phyloP scores from a whole-genome alignment of 1,140 invertebrate genomes.

The Batillaria attramentaria region DNA sequence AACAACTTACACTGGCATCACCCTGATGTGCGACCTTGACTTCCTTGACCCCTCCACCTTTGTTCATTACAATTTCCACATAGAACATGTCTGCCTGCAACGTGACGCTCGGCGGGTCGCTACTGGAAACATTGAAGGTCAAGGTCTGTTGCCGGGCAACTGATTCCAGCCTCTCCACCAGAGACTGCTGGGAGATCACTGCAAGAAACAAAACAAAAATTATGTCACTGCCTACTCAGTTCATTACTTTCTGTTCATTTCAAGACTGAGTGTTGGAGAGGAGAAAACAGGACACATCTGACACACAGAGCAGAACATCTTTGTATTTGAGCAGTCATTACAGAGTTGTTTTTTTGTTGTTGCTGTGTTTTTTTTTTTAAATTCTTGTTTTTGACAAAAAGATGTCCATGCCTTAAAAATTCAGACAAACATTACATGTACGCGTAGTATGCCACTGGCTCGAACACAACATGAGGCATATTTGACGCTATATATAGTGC shows the following conservation, averaged over 20 bases:
- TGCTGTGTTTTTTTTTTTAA: too few species aligned
- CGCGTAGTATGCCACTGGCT: too few species aligned
- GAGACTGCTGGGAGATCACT: constrained; percentile 89
- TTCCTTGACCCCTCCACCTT: constrained; percentile 87
- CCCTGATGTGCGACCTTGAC: constrained; percentile 95
- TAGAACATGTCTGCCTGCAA: constrained; percentile 98
- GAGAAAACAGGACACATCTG: background rate
- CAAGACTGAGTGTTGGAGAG: background rate
- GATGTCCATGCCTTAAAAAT: too few species aligned
- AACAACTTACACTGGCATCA: constrained; percentile 73
- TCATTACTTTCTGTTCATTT: background rate
- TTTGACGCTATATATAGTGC: too few species aligned
- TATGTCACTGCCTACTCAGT: background rate
- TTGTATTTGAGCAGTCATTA: constrained; percentile 27
- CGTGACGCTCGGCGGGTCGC: constrained; percentile 79
- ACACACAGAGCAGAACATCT: too few species aligned
- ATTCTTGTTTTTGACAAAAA: too few species aligned
- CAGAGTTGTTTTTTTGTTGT: too few species aligned
- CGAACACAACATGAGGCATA: too few species aligned
- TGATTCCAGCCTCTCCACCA: constrained; percentile 93
- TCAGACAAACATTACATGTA: too few species aligned
- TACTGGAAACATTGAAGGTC: constrained; percentile 81
- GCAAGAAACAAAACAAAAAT: constrained; percentile 44
- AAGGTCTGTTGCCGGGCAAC: constrained; percentile 89
- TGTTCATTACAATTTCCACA: constrained; percentile 89